These are phyloP conservation scores for Calliphora vicina DNA, from an alignment of 1,140 invertebrate species.

Conservation along the genomic window DNA sequence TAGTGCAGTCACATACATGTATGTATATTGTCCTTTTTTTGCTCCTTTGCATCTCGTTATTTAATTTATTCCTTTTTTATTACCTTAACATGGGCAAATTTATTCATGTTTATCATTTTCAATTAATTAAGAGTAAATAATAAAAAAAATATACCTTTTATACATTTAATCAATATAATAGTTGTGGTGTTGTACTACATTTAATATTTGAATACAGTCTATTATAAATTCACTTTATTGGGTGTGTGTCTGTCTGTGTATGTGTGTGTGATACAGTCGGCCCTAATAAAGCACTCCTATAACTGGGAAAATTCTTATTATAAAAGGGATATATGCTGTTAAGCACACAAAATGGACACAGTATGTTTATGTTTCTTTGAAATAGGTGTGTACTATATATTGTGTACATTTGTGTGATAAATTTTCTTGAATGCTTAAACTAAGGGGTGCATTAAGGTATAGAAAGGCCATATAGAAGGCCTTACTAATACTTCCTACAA, in stretches of 20 bases:
- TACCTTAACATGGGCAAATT: neutral
- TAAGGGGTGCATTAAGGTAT: neutral
- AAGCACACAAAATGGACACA: neutral
- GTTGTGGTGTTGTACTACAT: neutral
- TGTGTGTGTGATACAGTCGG: neutral
- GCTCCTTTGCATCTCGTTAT: neutral
- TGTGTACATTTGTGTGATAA: neutral
- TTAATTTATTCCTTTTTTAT: neutral
- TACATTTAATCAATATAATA: neutral
- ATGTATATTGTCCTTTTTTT: no score
- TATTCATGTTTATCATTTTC: neutral
- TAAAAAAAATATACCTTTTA: no score
- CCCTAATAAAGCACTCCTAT: no score
- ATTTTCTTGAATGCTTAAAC: neutral
- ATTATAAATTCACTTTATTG: neutral
- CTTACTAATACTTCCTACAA: no score
- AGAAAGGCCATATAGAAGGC: no score
- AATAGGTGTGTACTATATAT: neutral
- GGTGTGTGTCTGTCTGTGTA: neutral
- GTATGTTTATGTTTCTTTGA: neutral
- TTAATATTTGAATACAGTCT: neutral
- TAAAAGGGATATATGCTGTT: neutral
- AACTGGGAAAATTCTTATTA: no score
- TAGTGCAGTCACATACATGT: neutral
- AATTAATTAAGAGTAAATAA: neutral